Evolutionary conservation across 1,140 invertebrate genomes (phyloP), one percentile per base, ranked within the genome.

Genomic region (Dryas iulia): DNA sequence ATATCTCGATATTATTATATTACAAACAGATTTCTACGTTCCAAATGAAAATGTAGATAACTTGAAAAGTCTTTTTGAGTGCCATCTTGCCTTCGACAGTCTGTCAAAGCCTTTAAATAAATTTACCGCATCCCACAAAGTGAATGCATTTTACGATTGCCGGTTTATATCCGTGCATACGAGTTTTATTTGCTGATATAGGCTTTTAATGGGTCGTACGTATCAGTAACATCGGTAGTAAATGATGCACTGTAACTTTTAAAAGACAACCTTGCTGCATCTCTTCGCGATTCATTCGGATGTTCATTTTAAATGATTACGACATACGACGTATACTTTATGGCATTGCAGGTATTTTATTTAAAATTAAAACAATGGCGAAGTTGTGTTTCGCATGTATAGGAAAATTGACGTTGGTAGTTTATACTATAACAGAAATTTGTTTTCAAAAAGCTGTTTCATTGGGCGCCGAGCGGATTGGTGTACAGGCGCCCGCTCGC

Each of bases 151-250:
- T 90, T 86, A 90, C 82, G 85, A 83, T 79, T 77, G 73, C 67
- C 66, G 72, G 60, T 88, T 89, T 86, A 87, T 83, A 73, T 76
- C 70, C 73, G 70, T 85, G 77, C 78, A 87, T 86, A 79, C 69
- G 79, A 83, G 82, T 87, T 89, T 90, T 89, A 89, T 89, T 90
- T 85, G 81, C 77, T 81, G 87, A 84, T 87, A 87, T 86, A 85
- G 79, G 78, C 83, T 64, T 87, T 90, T 87, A 89, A 90, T 86
- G 82, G 83, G 67, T 77, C 78, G 78, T 82, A 81, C 70, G 76
- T 84, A 86, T 83, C 84, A 86, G 82, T 80, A 74, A 86, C 79
- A 81, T 75, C 77, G 78, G 69, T 77, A 77, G 70, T 83, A 82
- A 86, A 85, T 79, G 78, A 79, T 79, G 72, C 76, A 79, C 58